These are phyloP conservation scores for Xerus rutilus DNA, from an alignment of 2,797 vertebrate genomes.

Conservation along the genomic window DNA sequence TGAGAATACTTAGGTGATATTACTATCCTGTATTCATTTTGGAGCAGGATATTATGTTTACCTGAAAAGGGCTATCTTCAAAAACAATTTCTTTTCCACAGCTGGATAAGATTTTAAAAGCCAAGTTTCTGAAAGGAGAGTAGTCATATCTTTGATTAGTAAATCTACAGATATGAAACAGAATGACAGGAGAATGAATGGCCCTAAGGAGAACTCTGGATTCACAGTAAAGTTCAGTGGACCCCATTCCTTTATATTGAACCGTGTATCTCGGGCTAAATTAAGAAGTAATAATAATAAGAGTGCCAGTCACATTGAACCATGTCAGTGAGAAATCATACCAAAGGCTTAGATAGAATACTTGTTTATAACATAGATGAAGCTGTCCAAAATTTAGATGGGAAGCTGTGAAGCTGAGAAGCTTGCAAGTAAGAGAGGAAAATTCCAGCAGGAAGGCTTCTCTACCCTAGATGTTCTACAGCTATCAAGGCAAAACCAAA, in stretches of 20 bases:
- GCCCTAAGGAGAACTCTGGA: background rate
- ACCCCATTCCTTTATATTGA: background rate
- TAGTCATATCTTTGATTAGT: background rate
- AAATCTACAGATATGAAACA: background rate
- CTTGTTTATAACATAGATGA: background rate
- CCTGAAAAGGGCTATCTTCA: background rate
- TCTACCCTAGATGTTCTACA: background rate
- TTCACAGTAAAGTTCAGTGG: background rate
- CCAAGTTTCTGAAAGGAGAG: background rate
- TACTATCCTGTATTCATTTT: background rate
- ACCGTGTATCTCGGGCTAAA: background rate
- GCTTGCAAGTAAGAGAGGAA: background rate
- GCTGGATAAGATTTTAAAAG: background rate
- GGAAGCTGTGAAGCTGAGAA: background rate
- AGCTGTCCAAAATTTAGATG: background rate
- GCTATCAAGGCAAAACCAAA: background rate
- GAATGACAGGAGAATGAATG: background rate
- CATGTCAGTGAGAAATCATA: background rate
- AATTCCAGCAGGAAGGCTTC: background rate
- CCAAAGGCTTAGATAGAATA: background rate
- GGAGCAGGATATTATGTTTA: background rate
- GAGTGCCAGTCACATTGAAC: background rate
- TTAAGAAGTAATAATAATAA: background rate
- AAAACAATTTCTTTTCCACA: constrained; percentile 1
- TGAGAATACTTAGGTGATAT: background rate